These are phyloP conservation scores for Pseudorasbora parva DNA, from an alignment of 2,113 vertebrate genomes.

Conservation along the genomic window DNA sequence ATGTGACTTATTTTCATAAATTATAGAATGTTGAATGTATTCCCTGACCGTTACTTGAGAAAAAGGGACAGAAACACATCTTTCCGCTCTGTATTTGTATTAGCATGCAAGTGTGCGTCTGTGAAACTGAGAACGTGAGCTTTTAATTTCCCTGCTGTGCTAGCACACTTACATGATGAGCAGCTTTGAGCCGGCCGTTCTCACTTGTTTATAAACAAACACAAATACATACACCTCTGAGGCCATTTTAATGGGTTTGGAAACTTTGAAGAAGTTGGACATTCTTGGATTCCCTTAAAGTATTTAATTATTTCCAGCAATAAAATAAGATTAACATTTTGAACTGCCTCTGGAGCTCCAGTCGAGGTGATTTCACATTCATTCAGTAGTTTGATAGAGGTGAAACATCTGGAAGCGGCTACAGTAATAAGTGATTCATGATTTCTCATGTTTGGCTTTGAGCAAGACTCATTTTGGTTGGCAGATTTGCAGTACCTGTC, in stretches of 20 bases:
- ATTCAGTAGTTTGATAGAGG: not conserved
- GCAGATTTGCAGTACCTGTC: not conserved
- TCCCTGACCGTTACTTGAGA: not conserved
- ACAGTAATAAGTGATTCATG: constrained; percentile 11
- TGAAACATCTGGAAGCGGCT: constrained; percentile 8
- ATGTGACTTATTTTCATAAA: not conserved
- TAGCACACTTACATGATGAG: constrained; percentile 49
- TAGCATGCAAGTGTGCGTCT: not conserved
- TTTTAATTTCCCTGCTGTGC: constrained; percentile 44
- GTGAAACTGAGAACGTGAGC: constrained; percentile 5
- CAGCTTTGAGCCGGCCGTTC: constrained; percentile 39
- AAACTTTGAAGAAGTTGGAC: constrained; percentile 27
- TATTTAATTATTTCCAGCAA: not conserved
- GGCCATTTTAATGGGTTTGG: constrained; percentile 11
- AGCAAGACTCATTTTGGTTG: constrained; percentile 26
- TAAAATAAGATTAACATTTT: not conserved
- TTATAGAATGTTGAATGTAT: constrained; percentile 14
- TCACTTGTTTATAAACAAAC: constrained; percentile 37
- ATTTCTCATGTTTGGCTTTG: constrained; percentile 19
- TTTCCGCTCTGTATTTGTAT: not conserved
- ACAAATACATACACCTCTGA: constrained; percentile 31
- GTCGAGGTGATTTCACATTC: constrained; percentile 10
- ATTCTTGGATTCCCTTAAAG: not conserved
- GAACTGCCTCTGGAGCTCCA: constrained; percentile 7
- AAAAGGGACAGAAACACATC: not conserved